phyloP scores from a whole-genome alignment of 92 coral and sea anemone species.

The Epizoanthus ramosus region DNA sequence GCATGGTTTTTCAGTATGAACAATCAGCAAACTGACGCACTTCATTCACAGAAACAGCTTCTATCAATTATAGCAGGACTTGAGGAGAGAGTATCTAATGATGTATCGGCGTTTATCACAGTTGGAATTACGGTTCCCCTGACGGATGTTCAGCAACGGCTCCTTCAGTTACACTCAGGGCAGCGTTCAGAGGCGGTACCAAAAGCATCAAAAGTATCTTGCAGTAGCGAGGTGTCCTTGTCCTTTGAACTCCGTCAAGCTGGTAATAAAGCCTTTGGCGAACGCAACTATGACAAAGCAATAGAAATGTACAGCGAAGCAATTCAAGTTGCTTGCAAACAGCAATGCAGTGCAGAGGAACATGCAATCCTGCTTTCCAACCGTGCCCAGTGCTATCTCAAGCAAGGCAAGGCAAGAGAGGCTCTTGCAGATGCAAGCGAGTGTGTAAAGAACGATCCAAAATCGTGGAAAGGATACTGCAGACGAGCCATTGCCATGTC shows the following conservation, averaged over 20 bases:
- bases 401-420: slow-evolving; percentile 21
- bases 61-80: slow-evolving; percentile 4
- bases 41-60: slow-evolving; percentile 17
- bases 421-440: slow-evolving; percentile 28
- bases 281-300: slow-evolving; percentile 14
- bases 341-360: neutral
- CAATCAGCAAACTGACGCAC: slow-evolving; percentile 12
- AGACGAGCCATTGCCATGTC: slow-evolving; percentile 33
- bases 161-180: neutral
- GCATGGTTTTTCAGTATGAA: slow-evolving; percentile 17
- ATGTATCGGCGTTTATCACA: neutral
- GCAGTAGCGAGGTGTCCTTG: neutral
- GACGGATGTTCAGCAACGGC: neutral
- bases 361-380: slow-evolving; percentile 8
- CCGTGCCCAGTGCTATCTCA: slow-evolving; percentile 32
- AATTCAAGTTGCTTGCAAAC: neutral
- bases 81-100: neutral
- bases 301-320: slow-evolving; percentile 16
- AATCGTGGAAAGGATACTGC: slow-evolving; percentile 35
- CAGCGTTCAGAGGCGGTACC: neutral
- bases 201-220: too few species aligned
- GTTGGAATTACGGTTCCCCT: neutral
- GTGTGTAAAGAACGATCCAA: slow-evolving; percentile 15
- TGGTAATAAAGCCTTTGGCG: slow-evolving; percentile 6
- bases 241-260: slow-evolving; percentile 4